A percentile compares a stretch with the other conserved stretches of the same genome.
Evolutionary conservation across 2,113 vertebrate genomes (phyloP).

Genomic region (Symphodus melops): DNA sequence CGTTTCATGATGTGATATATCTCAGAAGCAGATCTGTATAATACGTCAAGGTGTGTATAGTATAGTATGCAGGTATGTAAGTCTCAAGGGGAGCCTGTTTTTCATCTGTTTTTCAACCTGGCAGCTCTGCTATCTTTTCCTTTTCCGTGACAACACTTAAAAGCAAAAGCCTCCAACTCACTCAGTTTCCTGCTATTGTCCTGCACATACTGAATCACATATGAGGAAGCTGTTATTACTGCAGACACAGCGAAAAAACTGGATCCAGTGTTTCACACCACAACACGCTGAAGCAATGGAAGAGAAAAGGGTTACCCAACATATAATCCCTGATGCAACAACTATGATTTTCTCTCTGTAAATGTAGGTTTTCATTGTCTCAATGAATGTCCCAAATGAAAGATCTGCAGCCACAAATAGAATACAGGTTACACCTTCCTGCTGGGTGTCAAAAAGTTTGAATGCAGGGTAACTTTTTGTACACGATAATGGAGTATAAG

Average conservation of each 20-base stretch:
- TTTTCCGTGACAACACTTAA: constrained; percentile 37
- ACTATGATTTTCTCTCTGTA: constrained; percentile 45
- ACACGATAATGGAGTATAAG: background rate
- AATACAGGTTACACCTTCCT: constrained; percentile 22
- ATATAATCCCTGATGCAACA: constrained; percentile 22
- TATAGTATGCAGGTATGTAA: background rate
- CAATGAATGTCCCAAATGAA: constrained; percentile 28
- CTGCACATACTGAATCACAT: constrained; percentile 54
- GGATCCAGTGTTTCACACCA: constrained; percentile 16
- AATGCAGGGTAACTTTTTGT: background rate
- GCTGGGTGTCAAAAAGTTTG: background rate
- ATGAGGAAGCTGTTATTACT: constrained; percentile 74
- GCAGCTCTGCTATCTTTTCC: constrained; percentile 37
- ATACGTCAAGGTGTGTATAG: background rate
- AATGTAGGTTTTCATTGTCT: constrained; percentile 35
- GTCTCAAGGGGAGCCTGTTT: background rate
- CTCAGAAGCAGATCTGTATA: background rate
- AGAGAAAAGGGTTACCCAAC: constrained; percentile 10
- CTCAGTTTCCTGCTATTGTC: constrained; percentile 79
- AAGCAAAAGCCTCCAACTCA: constrained; percentile 31
- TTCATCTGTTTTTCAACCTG: constrained; percentile 4
- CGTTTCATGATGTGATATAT: constrained; percentile 6
- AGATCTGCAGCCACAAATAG: constrained; percentile 17
- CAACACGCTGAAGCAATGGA: constrained; percentile 5
- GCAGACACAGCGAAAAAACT: constrained; percentile 69